Base-by-base conservation (phyloP, 1,140 invertebrate genomes). In the Drosophila rufa region DNA sequence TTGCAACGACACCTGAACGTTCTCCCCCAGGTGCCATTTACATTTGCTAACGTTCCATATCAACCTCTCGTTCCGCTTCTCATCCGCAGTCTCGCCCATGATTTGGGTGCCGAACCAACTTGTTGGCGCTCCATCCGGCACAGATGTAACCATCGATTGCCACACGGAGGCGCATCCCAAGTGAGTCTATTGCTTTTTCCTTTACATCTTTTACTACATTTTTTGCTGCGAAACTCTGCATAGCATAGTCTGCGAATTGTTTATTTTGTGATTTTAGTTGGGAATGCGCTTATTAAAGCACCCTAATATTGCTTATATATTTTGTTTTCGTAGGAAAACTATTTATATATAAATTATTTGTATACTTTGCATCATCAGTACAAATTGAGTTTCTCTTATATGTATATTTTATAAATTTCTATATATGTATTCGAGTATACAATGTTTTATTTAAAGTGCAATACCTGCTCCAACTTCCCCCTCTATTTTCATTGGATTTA, bases 101-200 rank as follows among this genome's bases (percentile, higher is more conserved):
- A 97, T 98, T 84, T 97, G 96, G 95, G 97, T 93, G 57, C 97
- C 97, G 68, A 98, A 98, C 94, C 97, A 98, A 94, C 94, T 98
- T 93, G 97, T 98, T 59, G 97, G 97, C 6, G 97, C 97, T 36
- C 97, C 97, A 56, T 94, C 96, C 45, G 97, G 96, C 48, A 97
- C 97, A 22, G 96, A 98, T 93, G 97, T 98, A 47, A 98, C 97
- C 7, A 96, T 99, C 86, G 97, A 98, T 93, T 99, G 98, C 92
- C 96, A 97, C 89, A 98, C 97, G 1, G 97, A 98, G 91, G 97
- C 98, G n/a, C 97, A 97, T 93, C 98, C 98, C 55, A 93, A 93
- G 92, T 93, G 79, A 92, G 91, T 89, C 67, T 56, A 42, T 64
- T 50, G 17, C 36, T 25, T 47, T 48, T 68, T 46, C 25, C 25